A percentile compares a stretch with the other conserved stretches of the same genome.
These are phyloP conservation scores for Geotria australis DNA, from an alignment of 2,797 vertebrate genomes.

Conservation along the genomic window DNA sequence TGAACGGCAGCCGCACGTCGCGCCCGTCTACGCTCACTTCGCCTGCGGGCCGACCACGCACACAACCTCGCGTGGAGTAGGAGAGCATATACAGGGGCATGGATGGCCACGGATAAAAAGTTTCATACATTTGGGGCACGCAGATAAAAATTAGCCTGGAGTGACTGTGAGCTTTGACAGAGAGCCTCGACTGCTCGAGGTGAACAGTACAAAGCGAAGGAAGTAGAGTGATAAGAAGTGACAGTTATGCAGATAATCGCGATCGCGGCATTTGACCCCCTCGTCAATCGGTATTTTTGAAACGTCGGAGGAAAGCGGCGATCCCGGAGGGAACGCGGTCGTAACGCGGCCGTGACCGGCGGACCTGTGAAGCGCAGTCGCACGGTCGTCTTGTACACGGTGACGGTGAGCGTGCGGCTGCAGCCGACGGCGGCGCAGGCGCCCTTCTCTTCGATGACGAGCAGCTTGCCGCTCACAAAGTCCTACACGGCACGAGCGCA, in stretches of 20 bases:
- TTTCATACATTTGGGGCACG: too few species aligned
- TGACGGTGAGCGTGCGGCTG: constrained; percentile 20
- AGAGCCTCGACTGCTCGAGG: too few species aligned
- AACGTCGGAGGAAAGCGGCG: neutral
- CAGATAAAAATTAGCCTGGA: too few species aligned
- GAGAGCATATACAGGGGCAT: too few species aligned
- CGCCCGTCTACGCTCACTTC: constrained; percentile 22
- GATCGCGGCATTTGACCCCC: too few species aligned
- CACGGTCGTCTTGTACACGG: constrained; percentile 14
- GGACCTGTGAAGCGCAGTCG: constrained; percentile 33
- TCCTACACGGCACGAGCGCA: constrained; percentile 15
- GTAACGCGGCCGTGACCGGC: neutral
- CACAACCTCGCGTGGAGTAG: too few species aligned
- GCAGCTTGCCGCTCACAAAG: constrained; percentile 24
- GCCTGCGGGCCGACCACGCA: constrained; percentile 10
- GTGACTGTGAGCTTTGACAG: too few species aligned
- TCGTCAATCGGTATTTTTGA: too few species aligned
- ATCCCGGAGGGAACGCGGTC: neutral
- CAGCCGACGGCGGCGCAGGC: constrained; percentile 17
- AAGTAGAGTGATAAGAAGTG: too few species aligned
- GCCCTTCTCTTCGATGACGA: constrained; percentile 16
- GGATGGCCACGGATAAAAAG: too few species aligned
- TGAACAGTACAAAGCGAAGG: too few species aligned
- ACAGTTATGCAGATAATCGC: too few species aligned
- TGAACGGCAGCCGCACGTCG: constrained; percentile 22